A percentile compares a stretch with the other conserved stretches of the same genome.
Evolutionary conservation across 1,140 invertebrate species (phyloP).

Genomic region (Lasioglossum baleicum): DNA sequence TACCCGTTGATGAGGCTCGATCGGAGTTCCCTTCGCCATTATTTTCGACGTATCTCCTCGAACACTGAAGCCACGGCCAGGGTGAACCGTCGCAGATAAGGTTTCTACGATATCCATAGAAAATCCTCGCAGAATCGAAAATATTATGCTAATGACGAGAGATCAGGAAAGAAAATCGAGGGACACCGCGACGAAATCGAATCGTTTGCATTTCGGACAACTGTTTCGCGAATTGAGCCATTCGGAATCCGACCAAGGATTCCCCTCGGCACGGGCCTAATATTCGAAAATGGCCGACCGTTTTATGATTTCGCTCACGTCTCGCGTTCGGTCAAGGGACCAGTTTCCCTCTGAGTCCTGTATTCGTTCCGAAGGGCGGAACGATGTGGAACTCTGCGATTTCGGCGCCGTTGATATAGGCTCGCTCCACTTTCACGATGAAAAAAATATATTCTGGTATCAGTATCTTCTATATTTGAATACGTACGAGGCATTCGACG

Average conservation of each 20-base stretch:
- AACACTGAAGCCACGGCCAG: background rate
- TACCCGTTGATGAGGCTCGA: background rate
- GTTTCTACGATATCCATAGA: too few species aligned
- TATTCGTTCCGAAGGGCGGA: background rate
- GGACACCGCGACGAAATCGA: background rate
- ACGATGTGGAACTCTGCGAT: background rate
- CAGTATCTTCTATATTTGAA: background rate
- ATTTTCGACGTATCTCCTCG: background rate
- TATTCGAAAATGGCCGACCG: background rate
- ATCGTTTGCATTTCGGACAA: background rate
- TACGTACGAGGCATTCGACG: background rate
- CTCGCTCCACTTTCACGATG: background rate
- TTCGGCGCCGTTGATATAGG: background rate
- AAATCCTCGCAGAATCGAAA: background rate
- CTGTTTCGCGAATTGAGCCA: background rate
- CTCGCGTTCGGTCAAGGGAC: background rate
- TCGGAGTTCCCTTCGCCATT: background rate
- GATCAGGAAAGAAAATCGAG: background rate
- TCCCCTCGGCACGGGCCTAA: background rate
- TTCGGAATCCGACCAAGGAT: background rate
- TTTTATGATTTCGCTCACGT: constrained; percentile 10
- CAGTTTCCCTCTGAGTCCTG: background rate
- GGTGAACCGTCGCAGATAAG: background rate
- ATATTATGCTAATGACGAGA: background rate
- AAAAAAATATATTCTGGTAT: background rate